These are phyloP conservation scores for Rhopalosiphum padi DNA, from an alignment of 1,140 invertebrate genomes.

Conservation along the genomic window DNA sequence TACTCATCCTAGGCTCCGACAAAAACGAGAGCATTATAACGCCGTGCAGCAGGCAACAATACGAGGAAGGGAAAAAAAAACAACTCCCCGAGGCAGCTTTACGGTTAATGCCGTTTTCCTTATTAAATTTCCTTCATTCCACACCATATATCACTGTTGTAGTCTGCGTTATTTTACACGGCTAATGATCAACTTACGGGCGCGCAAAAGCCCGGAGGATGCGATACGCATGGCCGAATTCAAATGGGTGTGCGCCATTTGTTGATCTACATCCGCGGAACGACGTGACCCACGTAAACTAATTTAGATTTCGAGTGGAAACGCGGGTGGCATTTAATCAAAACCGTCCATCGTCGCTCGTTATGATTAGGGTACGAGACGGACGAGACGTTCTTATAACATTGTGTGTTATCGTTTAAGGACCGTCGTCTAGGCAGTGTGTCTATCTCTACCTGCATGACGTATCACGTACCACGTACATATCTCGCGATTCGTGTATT, in stretches of 20 bases:
- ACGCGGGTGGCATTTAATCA: not conserved
- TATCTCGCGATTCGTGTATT: not conserved
- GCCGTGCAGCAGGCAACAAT: not conserved
- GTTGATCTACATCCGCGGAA: not conserved
- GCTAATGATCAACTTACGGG: not conserved
- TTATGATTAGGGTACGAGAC: not conserved
- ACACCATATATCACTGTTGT: not conserved
- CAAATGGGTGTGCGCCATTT: not conserved
- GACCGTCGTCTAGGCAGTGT: not conserved
- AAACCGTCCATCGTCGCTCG: not conserved
- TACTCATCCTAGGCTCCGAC: not conserved
- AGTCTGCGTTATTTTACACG: not conserved
- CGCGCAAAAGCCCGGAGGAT: not conserved
- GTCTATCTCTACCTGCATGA: not conserved
- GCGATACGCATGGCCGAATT: not conserved
- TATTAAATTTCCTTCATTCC: conserved; percentile 16
- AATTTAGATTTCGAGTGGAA: not conserved
- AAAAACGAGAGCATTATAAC: not conserved
- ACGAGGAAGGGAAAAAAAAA: not conserved
- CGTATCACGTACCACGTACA: no score
- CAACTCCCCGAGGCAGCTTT: not conserved
- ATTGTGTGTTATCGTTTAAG: not conserved
- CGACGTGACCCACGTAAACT: not conserved
- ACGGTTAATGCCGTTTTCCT: not conserved
- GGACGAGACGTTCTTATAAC: not conserved